phyloP scores from a whole-genome alignment of 2,797 vertebrate genomes.

The Pseudotriccus pelzelni region DNA sequence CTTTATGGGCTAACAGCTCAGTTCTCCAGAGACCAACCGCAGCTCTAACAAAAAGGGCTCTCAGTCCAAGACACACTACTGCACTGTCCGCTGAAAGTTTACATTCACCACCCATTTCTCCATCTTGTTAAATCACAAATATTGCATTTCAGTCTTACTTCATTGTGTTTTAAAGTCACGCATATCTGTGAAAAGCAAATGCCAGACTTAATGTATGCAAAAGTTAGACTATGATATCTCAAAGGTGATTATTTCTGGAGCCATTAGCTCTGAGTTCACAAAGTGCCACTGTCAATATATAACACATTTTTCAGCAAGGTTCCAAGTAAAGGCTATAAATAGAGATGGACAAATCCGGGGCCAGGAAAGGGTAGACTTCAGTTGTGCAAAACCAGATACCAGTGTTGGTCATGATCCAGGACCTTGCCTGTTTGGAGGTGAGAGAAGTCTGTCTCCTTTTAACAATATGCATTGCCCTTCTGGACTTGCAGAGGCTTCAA shows the following conservation, averaged over 20 bases:
- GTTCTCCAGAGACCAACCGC: neutral
- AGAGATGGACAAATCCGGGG: neutral
- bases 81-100: neutral
- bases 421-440: neutral
- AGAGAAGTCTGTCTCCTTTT: neutral
- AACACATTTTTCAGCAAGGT: constrained; percentile 39
- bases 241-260: constrained; percentile 28
- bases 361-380: neutral
- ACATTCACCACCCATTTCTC: neutral
- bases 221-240: constrained; percentile 7
- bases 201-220: neutral
- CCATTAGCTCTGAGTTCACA: constrained; percentile 1
- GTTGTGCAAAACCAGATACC: constrained; percentile 29
- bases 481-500: neutral
- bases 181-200: neutral
- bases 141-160: neutral
- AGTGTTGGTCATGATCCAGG: neutral
- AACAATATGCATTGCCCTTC: neutral
- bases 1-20: neutral
- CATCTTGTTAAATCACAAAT: neutral
- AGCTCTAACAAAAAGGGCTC: neutral
- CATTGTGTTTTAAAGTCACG: neutral
- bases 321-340: neutral
- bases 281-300: constrained; percentile 19
- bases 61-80: neutral